These are phyloP conservation scores for Calonectris borealis DNA, from an alignment of 2,113 vertebrate genomes.

Conservation along the genomic window DNA sequence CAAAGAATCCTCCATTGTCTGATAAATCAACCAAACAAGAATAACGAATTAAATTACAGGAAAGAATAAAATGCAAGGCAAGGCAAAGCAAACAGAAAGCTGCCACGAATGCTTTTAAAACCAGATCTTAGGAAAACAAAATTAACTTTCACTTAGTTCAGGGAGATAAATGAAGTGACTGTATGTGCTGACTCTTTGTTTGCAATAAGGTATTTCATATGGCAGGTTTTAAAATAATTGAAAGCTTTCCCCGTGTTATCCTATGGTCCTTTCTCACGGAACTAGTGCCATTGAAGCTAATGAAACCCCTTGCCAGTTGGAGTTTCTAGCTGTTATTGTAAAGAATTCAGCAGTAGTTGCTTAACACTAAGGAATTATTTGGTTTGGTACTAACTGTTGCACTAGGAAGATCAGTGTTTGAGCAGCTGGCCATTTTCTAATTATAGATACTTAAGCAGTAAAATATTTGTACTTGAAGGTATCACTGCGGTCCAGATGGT, in stretches of 20 bases:
- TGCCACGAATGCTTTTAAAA: conserved; percentile 22
- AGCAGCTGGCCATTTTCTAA: conserved; percentile 4
- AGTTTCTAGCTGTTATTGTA: not conserved
- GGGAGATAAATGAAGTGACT: not conserved
- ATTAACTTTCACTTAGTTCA: conserved; percentile 42
- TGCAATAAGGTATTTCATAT: conserved; percentile 10
- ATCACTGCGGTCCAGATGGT: not conserved
- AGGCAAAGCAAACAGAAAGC: conserved; percentile 45
- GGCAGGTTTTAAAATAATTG: conserved; percentile 12
- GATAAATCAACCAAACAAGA: conserved; percentile 41
- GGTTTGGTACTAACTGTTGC: not conserved
- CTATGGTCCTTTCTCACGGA: not conserved
- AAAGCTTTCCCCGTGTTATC: not conserved
- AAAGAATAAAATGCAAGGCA: conserved; percentile 46
- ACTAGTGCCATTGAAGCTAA: not conserved
- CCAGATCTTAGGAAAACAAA: conserved; percentile 50
- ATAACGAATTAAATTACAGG: conserved; percentile 35
- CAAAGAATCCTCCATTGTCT: conserved; percentile 44
- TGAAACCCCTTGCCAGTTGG: not conserved
- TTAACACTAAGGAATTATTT: not conserved
- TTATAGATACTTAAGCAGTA: not conserved
- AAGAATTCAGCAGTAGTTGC: not conserved
- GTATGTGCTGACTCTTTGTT: not conserved
- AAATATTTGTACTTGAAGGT: not conserved
- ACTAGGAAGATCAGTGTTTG: not conserved